Evolutionary conservation across 2,888 invertebrate genomes (phyloP).

Genomic region (Dioctria linearis): DNA sequence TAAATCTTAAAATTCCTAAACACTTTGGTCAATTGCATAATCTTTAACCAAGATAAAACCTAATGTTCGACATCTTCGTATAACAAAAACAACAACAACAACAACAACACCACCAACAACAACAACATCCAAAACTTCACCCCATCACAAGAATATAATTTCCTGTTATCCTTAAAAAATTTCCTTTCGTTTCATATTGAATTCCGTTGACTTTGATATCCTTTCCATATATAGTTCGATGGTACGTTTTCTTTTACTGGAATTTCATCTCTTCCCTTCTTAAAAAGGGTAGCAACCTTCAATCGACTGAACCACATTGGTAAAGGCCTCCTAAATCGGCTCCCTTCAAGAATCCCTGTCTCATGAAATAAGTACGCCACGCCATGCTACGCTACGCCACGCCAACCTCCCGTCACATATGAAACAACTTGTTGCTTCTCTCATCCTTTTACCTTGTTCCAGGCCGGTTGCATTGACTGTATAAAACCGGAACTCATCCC

Average conservation of each 20-base stretch:
- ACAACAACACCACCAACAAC: too few species aligned
- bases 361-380: conserved; percentile 12
- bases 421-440: conserved; percentile 44
- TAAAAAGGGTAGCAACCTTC: conserved; percentile 39
- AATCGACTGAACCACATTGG: conserved; percentile 16
- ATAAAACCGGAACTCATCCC: conserved; percentile 16
- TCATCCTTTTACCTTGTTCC: background rate
- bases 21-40: too few species aligned
- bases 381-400: too few species aligned
- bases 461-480: conserved; percentile 8
- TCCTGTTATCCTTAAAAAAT: too few species aligned
- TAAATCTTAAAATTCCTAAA: too few species aligned
- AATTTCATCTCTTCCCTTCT: background rate
- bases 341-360: conserved; percentile 33
- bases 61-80: too few species aligned
- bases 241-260: too few species aligned
- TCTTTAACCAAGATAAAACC: too few species aligned
- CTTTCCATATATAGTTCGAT: background rate
- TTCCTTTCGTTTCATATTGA: too few species aligned
- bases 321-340: conserved; percentile 25
- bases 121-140: too few species aligned
- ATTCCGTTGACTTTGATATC: background rate
- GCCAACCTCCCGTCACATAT: conserved; percentile 34
- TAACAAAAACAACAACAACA: too few species aligned
- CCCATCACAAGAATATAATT: too few species aligned